Evolutionary conservation across 2,888 invertebrate species (phyloP).

Genomic region (Oegoconia quadripuncta): DNA sequence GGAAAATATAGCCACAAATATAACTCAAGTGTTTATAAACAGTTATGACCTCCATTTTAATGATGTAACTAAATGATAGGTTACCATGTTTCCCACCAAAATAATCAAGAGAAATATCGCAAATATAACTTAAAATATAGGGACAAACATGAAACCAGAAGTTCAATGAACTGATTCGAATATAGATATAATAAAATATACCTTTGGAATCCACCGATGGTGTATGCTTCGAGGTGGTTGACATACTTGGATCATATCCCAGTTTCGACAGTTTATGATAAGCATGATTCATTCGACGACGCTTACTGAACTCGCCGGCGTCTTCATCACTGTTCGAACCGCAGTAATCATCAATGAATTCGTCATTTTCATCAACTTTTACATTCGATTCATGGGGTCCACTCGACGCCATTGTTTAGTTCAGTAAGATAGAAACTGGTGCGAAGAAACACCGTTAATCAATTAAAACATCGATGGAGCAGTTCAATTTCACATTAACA

Average conservation of each 20-base stretch:
- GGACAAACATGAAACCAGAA: conserved; percentile 12
- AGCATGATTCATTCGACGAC: conserved; percentile 67
- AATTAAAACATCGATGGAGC: conserved; percentile 52
- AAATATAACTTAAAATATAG: conserved; percentile 13
- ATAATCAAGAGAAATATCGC: conserved; percentile 26
- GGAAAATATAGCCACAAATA: conserved; percentile 30
- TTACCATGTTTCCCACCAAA: conserved; percentile 74
- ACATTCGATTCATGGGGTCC: conserved; percentile 62
- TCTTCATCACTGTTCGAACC: conserved; percentile 51
- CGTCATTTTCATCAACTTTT: conserved; percentile 68
- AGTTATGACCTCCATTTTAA: conserved; percentile 64
- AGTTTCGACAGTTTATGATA: conserved; percentile 67
- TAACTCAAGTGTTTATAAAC: conserved; percentile 69
- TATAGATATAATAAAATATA: conserved; percentile 35
- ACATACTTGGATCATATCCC: conserved; percentile 71
- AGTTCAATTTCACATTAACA: conserved; percentile 38
- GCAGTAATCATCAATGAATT: conserved; percentile 47
- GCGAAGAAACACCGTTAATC: conserved; percentile 47
- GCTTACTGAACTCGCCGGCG: conserved; percentile 63
- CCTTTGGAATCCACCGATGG: conserved; percentile 60
- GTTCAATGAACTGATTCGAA: conserved; percentile 19
- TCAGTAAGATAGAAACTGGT: conserved; percentile 49
- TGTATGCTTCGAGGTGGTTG: conserved; percentile 56
- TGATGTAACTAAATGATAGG: conserved; percentile 72
- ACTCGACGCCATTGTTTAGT: conserved; percentile 74